Base-by-base conservation (phyloP, 2,888 invertebrate genomes). In the Drosophila stalkeri region DNA sequence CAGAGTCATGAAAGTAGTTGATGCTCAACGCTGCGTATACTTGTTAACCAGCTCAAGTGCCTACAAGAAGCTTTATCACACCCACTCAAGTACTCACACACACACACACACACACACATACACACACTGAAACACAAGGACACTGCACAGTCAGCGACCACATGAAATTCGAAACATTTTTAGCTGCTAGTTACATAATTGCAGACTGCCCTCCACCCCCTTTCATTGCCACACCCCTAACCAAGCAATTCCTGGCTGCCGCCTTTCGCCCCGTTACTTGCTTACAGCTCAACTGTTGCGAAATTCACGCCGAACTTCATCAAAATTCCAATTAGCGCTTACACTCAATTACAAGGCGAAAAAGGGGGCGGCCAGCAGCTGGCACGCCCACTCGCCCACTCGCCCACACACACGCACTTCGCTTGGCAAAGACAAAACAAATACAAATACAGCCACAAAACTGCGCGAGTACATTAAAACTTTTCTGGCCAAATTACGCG, bases 321-420 rank as follows among this genome's bases (percentile, higher is more conserved):
- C 84, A 87, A 85, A 85, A 85, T 85, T 85, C 88, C 84, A 85
- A 85, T 85, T 85, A 85, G 84, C 86, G 84, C 84, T 85, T 85
- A 82, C 88, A 85, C 86, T 87, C 84, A 87, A 85, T 85, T 85
- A 85, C 88, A 85, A 85, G 87, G 82, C 84, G 54, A 55, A 51
- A 51, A 31, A 64, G 51, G 62, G 51, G 64, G 66, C 63, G 31
- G 33, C 11, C 41, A 41, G 67, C 75, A 63, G 46, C 66, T 71
- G 85, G 72, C 85, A 86, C 75, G 75, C 81, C 82, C 80, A 65
- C 69, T 37, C 52, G 23, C 35, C 37, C 37, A 47, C 18, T 82
- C 74, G 71, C 81, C 80, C 79, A 61, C 44, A 23, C 35, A 23
- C 54, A 6, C 49, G 8, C 23, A 44, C 46, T n/a, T 18, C 18